Percentiles rank a stretch among this genome's conserved stretches.
Conservation (phyloP, 2,797 vertebrate species). For the Malacoraja senta region DNA sequence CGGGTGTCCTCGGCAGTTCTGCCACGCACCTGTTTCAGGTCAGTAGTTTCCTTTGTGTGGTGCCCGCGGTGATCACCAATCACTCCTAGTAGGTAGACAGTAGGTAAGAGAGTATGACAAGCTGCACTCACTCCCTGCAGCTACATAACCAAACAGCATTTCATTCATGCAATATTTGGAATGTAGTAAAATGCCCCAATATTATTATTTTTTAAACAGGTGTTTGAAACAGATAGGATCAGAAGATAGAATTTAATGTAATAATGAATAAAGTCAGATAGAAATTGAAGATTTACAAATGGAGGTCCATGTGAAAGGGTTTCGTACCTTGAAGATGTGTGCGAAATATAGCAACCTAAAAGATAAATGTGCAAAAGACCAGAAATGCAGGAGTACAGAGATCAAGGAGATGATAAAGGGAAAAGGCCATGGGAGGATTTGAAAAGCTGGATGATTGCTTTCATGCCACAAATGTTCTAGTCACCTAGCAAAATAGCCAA, state of each 20-base stretch:
- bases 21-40: conserved; percentile 16
- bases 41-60: background rate
- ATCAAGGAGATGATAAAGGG: background rate
- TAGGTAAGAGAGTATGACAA: background rate
- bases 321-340: background rate
- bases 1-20: conserved; percentile 4
- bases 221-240: background rate
- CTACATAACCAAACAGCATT: background rate
- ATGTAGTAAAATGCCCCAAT: background rate
- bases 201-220: too few relatives aligned
- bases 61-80: background rate
- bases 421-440: background rate
- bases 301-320: background rate
- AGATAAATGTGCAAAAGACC: background rate
- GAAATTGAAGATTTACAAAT: background rate
- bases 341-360: background rate
- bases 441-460: background rate
- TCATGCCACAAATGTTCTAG: background rate
- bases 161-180: background rate
- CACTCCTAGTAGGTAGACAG: background rate
- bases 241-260: background rate
- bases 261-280: background rate
- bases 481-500: too few relatives aligned
- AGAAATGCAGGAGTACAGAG: background rate
- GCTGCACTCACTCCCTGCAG: background rate